Evolutionary conservation across 2,113 vertebrate species (phyloP).

Genomic region (Cynopterus brachyotis): DNA sequence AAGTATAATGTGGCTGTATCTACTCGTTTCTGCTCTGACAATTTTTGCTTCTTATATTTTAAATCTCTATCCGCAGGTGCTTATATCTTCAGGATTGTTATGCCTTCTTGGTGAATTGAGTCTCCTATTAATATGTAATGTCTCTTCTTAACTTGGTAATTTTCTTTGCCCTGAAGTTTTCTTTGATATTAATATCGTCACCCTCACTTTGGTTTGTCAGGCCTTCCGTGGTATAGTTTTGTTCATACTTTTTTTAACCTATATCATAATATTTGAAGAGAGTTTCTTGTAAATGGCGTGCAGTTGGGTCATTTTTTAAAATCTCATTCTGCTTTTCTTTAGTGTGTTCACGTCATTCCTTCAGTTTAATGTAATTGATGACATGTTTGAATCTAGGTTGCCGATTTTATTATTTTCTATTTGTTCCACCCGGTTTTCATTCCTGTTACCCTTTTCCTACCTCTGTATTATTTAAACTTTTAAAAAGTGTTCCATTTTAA

Average conservation of each 20-base stretch:
- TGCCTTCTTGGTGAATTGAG: not conserved
- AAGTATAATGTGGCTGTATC: not conserved
- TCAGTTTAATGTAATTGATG: not conserved
- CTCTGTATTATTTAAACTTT: not conserved
- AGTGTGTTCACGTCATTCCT: not conserved
- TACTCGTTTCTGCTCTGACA: not conserved
- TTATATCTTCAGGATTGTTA: not conserved
- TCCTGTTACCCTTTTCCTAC: not conserved
- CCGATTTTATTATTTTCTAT: not conserved
- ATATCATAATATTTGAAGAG: not conserved
- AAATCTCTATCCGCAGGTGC: not conserved
- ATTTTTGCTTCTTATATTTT: constrained; percentile 13
- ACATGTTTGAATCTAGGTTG: not conserved
- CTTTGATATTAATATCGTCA: not conserved
- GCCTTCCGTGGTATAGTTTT: not conserved
- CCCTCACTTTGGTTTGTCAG: not conserved
- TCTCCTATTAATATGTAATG: not conserved
- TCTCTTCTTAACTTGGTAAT: not conserved
- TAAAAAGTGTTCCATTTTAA: not conserved
- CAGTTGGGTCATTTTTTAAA: not conserved
- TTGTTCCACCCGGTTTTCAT: not conserved
- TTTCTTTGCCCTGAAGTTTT: not conserved
- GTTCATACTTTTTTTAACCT: not conserved
- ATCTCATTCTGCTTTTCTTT: not conserved
- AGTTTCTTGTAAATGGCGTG: not conserved